These are phyloP conservation scores for Corvus cornix DNA, from an alignment of 2,113 vertebrate genomes.

Conservation along the genomic window DNA sequence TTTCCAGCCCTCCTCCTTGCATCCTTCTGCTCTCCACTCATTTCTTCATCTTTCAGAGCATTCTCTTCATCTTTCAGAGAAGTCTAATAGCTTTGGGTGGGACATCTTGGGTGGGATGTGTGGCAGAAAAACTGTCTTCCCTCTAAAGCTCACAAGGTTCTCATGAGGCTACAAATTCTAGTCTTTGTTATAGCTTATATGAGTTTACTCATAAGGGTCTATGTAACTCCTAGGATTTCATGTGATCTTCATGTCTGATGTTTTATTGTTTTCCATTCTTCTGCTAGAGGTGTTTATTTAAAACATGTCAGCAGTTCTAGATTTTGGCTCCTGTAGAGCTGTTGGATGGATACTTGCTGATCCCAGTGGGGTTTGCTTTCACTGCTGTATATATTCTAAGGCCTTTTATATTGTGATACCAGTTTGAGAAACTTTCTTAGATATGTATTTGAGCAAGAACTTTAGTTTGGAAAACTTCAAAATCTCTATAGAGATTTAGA, in stretches of 20 bases:
- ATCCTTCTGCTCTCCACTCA: not conserved
- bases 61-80: not conserved
- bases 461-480: not conserved
- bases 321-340: not conserved
- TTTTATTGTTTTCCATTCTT: not conserved
- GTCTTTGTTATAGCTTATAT: not conserved
- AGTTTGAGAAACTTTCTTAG: not conserved
- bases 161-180: fast-evolving
- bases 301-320: not conserved
- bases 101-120: not conserved
- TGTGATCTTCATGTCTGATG: not conserved
- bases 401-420: not conserved
- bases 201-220: not conserved
- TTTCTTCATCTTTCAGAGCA: not conserved
- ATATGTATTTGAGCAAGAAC: not conserved
- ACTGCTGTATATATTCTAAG: not conserved
- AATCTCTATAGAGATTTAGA: not conserved
- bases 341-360: not conserved
- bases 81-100: not conserved
- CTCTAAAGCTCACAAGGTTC: not conserved
- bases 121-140: not conserved
- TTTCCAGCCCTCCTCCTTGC: not conserved
- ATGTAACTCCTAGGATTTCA: not conserved
- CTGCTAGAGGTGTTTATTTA: not conserved
- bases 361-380: not conserved